Base-by-base conservation (phyloP, 2,797 vertebrate species). In the Vespertilio murinus region DNA sequence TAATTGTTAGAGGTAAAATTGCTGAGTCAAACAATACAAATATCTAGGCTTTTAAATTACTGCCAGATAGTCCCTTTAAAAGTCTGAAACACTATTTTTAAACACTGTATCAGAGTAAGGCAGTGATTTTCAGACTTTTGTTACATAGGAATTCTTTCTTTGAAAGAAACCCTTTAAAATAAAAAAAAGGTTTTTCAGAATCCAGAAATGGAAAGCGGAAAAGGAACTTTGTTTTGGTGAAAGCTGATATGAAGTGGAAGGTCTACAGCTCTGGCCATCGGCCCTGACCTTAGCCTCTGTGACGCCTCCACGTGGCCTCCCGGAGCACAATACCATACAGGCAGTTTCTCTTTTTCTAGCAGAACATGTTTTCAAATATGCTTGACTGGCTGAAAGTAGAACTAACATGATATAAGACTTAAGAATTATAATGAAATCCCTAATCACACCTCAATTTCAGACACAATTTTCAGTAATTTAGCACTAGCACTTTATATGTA, bases 371-470 rank as follows among this genome's bases (percentile, higher is more conserved):
- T 35, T 82, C 52, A 85, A 80, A 78, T 67, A 73, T 56, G 75
- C 65, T 33, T 85, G 59, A 80, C 59, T 52, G 3, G 25, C 42
- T 88, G 59, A 70, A 79, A 75, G 16, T 65, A 82, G 56, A 88
- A 81, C 49, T 74, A 70, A 90, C 20, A 83, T 70, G 38, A 92
- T 67, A 33, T 40, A 92, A 91, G 52, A 82, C 70, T 54, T 93
- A 83, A 92, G 81, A n/a, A 18, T 94, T 75, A 65, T 65, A 33
- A 59, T 82, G 78, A 74, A 88, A 74, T 82, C 28, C 69, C 47
- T 92, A 83, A 83, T 65, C 91, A 88, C 18, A 81, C 67, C 42
- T 92, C 42, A 67, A 49, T 91, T 87, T 80, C 77, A 92, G 74
- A 25, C 3, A 64, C 8, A 84, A 16, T 67, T 80, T 91, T 92